These are phyloP conservation scores for Pseudachorutes palmiensis DNA, from an alignment of 1,140 invertebrate species.

Conservation along the genomic window DNA sequence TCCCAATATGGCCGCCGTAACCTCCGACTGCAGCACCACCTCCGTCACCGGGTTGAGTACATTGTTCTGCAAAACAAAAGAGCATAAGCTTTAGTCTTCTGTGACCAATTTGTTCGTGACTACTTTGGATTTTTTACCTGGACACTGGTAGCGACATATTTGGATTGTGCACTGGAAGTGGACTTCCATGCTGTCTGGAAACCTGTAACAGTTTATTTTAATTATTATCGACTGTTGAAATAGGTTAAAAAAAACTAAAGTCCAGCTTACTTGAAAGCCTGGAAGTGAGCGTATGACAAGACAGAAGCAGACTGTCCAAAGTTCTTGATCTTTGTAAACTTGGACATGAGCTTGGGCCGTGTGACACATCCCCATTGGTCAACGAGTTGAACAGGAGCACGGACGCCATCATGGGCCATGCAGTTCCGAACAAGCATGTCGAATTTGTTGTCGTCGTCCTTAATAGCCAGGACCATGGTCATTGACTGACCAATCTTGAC, in stretches of 20 bases:
- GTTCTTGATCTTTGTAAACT: conserved; percentile 91
- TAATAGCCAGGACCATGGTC: conserved; percentile 94
- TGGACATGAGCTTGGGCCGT: conserved; percentile 80
- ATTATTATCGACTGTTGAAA: too few species aligned
- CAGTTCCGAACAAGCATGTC: conserved; percentile 92
- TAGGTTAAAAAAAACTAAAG: too few species aligned
- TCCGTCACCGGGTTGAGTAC: conserved; percentile 62
- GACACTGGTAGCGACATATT: conserved; percentile 80
- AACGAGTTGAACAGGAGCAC: conserved; percentile 87
- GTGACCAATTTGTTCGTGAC: conserved; percentile 38
- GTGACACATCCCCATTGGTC: conserved; percentile 88
- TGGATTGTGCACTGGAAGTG: conserved; percentile 94
- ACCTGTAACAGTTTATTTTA: too few species aligned
- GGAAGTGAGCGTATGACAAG: conserved; percentile 48
- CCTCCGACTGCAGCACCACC: conserved; percentile 54
- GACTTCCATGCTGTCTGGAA: conserved; percentile 92
- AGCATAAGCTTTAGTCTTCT: conserved; percentile 47
- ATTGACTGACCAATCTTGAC: conserved; percentile 94
- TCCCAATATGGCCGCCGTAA: conserved; percentile 38
- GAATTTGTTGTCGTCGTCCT: conserved; percentile 91
- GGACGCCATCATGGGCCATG: conserved; percentile 86
- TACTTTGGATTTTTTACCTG: neutral
- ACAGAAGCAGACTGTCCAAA: conserved; percentile 78
- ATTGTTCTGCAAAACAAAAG: conserved; percentile 59
- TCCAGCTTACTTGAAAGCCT: conserved; percentile 87